Evolutionary conservation across 2,888 invertebrate species (phyloP), one percentile per base, ranked within the genome.

Genomic region (Phortica okadai): DNA sequence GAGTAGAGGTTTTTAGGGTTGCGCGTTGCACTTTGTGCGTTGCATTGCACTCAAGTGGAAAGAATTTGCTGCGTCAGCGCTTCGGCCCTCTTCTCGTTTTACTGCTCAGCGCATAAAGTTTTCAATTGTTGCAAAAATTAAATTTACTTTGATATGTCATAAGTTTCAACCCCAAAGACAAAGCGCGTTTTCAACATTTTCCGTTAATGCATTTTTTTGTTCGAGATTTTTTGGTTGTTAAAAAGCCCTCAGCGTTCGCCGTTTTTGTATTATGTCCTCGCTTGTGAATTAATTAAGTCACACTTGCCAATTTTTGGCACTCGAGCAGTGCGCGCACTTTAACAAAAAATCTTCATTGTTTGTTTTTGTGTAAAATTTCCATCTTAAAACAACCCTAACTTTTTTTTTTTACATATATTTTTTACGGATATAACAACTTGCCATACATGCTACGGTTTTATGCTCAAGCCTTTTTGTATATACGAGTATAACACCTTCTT

Each of bases 261-360:
- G 73, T 16, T 6, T 25, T 73, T 33, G 33, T 56, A 25, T 56
- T 21, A 5, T 33, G 3, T 16, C 59, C 14, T 54, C 11, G 25
- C 54, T 10, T 14, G 54, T 72, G 50, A 14, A n/a, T 67, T 74
- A 74, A 74, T 74, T 74, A 74, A 74, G 74, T 58, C 74, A 67
- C 67, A 69, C 74, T 74, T 67, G 67, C 75, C 72, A 69, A 75
- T 75, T 64, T 70, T 73, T 59, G 11, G 41, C 54, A 72, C 70
- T 72, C 54, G 54, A 72, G 7, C 2, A 6, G 14, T 14, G 14
- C 16, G 16, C 16, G 56, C 56, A 56, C 14, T 56, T 56, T 33
- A 33, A 33, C 33, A 33, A 33, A 33, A 33, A 33, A 33, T 1
- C 3, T 5, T 33, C 33, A 33, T 33, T 33, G 33, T 33, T 33